A percentile compares a stretch with the other conserved stretches of the same genome.
Conservation (phyloP, 2,113 vertebrate genomes). For the Anser cygnoides region DNA sequence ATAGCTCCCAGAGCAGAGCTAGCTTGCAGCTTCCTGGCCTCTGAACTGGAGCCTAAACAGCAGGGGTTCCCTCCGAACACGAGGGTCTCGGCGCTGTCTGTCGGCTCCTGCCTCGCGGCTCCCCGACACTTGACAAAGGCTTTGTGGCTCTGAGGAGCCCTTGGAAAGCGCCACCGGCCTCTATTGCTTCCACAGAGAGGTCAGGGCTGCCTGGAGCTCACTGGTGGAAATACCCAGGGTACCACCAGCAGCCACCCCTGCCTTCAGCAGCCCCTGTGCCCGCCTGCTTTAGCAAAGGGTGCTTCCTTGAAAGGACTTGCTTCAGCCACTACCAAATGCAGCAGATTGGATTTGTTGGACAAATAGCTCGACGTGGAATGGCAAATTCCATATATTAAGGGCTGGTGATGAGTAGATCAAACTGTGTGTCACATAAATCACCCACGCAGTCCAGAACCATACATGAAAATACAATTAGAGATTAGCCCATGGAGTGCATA, state of each 20-base stretch:
- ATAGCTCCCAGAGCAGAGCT: background rate
- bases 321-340: background rate
- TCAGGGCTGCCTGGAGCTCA: background rate
- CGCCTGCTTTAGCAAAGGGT: background rate
- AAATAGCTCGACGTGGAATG: background rate
- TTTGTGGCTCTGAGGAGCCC: background rate
- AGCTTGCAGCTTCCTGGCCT: background rate
- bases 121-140: background rate
- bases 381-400: background rate
- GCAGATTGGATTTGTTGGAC: background rate
- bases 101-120: background rate
- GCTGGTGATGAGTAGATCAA: conserved; percentile 38
- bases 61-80: background rate
- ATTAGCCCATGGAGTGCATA: conserved; percentile 57
- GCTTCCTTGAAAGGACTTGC: background rate
- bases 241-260: background rate
- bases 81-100: background rate
- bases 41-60: background rate
- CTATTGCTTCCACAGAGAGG: background rate
- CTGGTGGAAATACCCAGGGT: rapidly evolving
- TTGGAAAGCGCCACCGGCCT: background rate
- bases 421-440: conserved; percentile 55
- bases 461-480: conserved; percentile 72
- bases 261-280: background rate
- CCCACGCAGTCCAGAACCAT: conserved; percentile 51